Conservation (phyloP, 2,113 vertebrate genomes). For the Channa argus region DNA sequence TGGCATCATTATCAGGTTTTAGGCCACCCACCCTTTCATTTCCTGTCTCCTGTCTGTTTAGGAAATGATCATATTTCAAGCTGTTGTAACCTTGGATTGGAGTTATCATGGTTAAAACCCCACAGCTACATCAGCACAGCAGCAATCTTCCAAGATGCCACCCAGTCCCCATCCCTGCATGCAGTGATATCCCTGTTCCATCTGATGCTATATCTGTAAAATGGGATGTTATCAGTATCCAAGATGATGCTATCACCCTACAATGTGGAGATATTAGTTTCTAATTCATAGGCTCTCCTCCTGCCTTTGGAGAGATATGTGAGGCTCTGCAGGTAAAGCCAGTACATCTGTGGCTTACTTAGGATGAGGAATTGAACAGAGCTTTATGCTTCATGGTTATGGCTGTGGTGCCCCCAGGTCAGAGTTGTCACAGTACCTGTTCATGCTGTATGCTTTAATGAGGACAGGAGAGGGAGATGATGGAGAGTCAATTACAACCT, state of each 20-base stretch:
- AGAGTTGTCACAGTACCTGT: conserved; percentile 68
- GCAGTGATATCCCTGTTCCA: conserved; percentile 60
- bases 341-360: conserved; percentile 67
- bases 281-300: conserved; percentile 58
- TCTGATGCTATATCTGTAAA: conserved; percentile 72
- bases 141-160: conserved; percentile 52
- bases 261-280: conserved; percentile 69
- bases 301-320: conserved; percentile 46
- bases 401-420: conserved; percentile 50
- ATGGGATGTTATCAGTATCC: conserved; percentile 72
- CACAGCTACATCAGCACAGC: conserved; percentile 27
- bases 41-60: conserved; percentile 24
- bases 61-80: conserved; percentile 57
- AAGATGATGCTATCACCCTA: conserved; percentile 67
- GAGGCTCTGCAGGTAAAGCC: conserved; percentile 59
- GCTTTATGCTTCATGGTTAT: conserved; percentile 43
- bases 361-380: conserved; percentile 60
- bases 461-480: conserved; percentile 71
- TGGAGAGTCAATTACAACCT: conserved; percentile 78
- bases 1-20: conserved; percentile 44
- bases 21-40: conserved; percentile 45
- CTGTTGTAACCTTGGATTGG: conserved; percentile 31
- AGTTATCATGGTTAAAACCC: conserved; percentile 39
- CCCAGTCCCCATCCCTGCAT: conserved; percentile 52
- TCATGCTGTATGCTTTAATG: conserved; percentile 71